Conservation (phyloP, 2,113 vertebrate genomes). For the Thalassoma bifasciatum region DNA sequence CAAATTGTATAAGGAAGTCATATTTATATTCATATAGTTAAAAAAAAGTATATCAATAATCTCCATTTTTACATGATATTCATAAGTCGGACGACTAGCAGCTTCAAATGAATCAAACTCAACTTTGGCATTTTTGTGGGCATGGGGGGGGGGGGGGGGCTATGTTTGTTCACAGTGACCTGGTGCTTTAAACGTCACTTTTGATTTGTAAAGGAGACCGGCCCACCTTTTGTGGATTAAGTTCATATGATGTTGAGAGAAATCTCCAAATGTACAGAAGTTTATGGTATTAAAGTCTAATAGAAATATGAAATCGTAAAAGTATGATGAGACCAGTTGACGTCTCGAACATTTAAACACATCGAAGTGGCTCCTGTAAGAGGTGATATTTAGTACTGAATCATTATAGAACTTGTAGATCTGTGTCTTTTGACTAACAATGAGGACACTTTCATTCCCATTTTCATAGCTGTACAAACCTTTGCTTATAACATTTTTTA, state of each 20-base stretch:
- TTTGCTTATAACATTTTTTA: slow-evolving; percentile 50
- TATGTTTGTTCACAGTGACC: slow-evolving; percentile 6
- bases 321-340: background rate
- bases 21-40: slow-evolving; percentile 25
- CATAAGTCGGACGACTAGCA: slow-evolving; percentile 1
- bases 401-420: slow-evolving; percentile 27
- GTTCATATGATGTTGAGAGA: slow-evolving; percentile 7
- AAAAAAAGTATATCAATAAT: slow-evolving; percentile 5
- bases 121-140: background rate
- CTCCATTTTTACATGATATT: slow-evolving; percentile 6
- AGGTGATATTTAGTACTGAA: slow-evolving; percentile 23
- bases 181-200: slow-evolving; percentile 9
- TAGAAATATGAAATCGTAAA: background rate
- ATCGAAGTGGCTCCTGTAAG: slow-evolving; percentile 9
- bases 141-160: too few relatives aligned
- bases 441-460: slow-evolving; percentile 31
- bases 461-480: slow-evolving; percentile 70
- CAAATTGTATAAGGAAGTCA: slow-evolving; percentile 3
- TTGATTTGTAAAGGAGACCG: slow-evolving; percentile 17
- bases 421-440: slow-evolving; percentile 35
- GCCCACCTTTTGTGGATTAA: slow-evolving; percentile 10
- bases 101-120: slow-evolving; percentile 7
- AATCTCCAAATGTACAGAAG: slow-evolving; percentile 17
- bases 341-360: slow-evolving; percentile 17
- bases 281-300: slow-evolving; percentile 19